Conservation (phyloP, 2,888 invertebrate species). For the Chymomyza procnemis region DNA sequence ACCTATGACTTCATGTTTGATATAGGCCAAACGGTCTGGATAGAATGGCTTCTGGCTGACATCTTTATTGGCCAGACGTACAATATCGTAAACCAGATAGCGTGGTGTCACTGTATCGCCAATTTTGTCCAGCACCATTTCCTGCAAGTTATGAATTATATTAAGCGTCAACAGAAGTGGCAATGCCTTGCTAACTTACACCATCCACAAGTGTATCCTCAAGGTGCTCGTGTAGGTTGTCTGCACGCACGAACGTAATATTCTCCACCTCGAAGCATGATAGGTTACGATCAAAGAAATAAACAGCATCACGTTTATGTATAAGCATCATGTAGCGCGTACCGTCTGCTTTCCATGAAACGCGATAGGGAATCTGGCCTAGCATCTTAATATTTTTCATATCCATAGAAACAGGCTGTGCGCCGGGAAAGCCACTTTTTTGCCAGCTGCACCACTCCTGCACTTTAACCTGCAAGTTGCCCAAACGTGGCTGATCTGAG, state of each 20-base stretch:
- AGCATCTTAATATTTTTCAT: constrained; percentile 87
- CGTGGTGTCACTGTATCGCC: constrained; percentile 88
- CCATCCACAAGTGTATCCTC: constrained; percentile 93
- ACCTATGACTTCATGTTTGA: constrained; percentile 86
- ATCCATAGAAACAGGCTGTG: constrained; percentile 98
- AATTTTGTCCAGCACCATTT: constrained; percentile 96
- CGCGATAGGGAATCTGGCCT: constrained; percentile 90
- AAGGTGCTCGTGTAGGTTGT: constrained; percentile 85
- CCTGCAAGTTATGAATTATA: constrained; percentile 80
- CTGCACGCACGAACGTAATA: constrained; percentile 88
- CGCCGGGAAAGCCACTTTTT: constrained; percentile 92
- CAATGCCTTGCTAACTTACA: constrained; percentile 81
- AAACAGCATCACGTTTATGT: constrained; percentile 89
- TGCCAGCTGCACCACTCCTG: constrained; percentile 91
- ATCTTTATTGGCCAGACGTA: constrained; percentile 87
- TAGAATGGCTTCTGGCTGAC: constrained; percentile 88
- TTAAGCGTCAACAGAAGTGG: not conserved
- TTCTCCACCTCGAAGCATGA: constrained; percentile 91
- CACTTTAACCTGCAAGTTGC: constrained; percentile 85
- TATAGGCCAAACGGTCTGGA: constrained; percentile 86
- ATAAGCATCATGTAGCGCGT: constrained; percentile 98
- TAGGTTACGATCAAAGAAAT: constrained; percentile 96
- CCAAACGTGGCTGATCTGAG: constrained; percentile 81
- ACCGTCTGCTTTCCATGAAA: constrained; percentile 99
- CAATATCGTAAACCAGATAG: constrained; percentile 96